Evolutionary conservation across 2,797 vertebrate species (phyloP).

Genomic region (Dromococcyx pavoninus): DNA sequence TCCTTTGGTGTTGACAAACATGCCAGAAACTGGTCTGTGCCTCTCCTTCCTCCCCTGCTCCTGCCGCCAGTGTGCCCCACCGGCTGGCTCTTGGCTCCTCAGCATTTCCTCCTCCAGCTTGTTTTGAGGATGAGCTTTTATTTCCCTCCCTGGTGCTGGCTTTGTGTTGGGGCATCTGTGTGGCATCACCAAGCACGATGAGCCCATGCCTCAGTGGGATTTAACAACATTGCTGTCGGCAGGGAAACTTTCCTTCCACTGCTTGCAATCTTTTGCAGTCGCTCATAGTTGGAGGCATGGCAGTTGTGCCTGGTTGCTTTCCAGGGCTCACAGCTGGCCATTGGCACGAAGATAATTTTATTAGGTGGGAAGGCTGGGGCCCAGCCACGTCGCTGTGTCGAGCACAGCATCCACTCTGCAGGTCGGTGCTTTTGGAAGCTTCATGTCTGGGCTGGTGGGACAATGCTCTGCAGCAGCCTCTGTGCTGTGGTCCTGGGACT

Average conservation of each 20-base stretch:
- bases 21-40: accelerated
- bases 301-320: background rate
- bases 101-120: background rate
- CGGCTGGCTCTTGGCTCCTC: background rate
- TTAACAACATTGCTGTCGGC: background rate
- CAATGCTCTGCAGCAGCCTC: accelerated
- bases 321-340: background rate
- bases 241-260: background rate
- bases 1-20: background rate
- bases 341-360: background rate
- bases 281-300: background rate
- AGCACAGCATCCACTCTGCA: background rate
- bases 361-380: background rate
- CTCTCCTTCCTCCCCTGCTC: background rate
- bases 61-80: accelerated
- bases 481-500: background rate
- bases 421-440: background rate
- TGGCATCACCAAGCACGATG: accelerated
- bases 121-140: background rate
- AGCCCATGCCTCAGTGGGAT: accelerated
- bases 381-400: accelerated
- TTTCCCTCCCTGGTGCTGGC: accelerated
- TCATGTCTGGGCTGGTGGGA: background rate
- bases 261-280: accelerated
- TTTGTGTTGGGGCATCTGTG: background rate